Evolutionary conservation across 1,140 invertebrate genomes (phyloP).

Genomic region (Tenebrio molitor): DNA sequence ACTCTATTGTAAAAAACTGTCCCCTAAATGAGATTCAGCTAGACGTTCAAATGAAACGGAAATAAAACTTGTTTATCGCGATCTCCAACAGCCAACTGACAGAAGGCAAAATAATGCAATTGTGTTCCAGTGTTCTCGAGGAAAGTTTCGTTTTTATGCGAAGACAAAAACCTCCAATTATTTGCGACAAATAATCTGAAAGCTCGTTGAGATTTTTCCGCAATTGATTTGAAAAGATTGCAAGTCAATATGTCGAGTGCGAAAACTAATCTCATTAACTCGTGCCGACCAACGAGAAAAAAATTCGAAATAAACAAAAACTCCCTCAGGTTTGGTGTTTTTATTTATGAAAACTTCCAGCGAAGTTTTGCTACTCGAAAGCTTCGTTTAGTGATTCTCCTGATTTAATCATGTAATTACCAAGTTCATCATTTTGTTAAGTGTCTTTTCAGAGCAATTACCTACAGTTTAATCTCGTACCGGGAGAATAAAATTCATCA

Average conservation of each 20-base stretch:
- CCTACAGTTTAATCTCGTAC: conserved; percentile 40
- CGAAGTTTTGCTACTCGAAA: conserved; percentile 9
- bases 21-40: conserved; percentile 34
- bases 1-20: conserved; percentile 19
- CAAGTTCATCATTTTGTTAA: conserved; percentile 41
- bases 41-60: conserved; percentile 38
- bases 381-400: conserved; percentile 42
- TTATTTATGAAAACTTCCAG: conserved; percentile 37
- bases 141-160: conserved; percentile 23
- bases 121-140: conserved; percentile 25
- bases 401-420: conserved; percentile 45
- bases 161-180: conserved; percentile 24
- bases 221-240: too few species aligned
- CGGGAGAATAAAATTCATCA: conserved; percentile 35
- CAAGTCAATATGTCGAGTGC: too few species aligned
- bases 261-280: conserved; percentile 18
- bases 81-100: conserved; percentile 41
- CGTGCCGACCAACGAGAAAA: neutral
- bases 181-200: conserved; percentile 21
- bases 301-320: conserved; percentile 28
- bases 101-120: conserved; percentile 45
- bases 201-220: neutral
- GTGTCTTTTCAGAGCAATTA: conserved; percentile 45
- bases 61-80: conserved; percentile 45
- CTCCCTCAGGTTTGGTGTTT: conserved; percentile 10